These are phyloP conservation scores for Centropus unirufus DNA, from an alignment of 2,113 vertebrate genomes.

Conservation along the genomic window DNA sequence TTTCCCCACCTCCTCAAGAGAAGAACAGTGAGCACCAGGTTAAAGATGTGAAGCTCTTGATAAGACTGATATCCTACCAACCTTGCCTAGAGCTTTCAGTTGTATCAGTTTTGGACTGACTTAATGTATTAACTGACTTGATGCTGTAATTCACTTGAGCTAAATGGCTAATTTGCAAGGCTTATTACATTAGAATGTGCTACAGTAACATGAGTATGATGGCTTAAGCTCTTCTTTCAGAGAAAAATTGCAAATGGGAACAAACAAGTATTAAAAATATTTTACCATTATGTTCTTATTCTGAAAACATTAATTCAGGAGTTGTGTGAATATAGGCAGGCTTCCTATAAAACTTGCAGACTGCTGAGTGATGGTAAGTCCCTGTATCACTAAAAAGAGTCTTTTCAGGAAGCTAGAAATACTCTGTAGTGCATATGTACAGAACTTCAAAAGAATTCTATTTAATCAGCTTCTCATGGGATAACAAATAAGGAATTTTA, in stretches of 20 bases:
- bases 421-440: accelerated
- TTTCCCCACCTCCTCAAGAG: background rate
- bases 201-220: background rate
- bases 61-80: background rate
- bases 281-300: background rate
- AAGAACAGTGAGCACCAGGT: background rate
- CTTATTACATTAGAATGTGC: background rate
- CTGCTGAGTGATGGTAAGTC: background rate
- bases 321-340: background rate
- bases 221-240: background rate
- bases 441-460: background rate
- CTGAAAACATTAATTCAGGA: background rate
- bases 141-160: background rate
- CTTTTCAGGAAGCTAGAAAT: background rate
- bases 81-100: background rate
- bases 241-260: background rate
- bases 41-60: background rate
- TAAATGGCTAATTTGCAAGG: background rate
- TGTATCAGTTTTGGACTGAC: background rate
- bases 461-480: background rate
- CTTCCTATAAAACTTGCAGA: background rate
- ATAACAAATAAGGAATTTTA: background rate
- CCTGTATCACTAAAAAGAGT: background rate
- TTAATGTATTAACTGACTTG: background rate
- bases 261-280: background rate